phyloP scores from a whole-genome alignment of 2,113 vertebrate genomes.

The Tachysurus fulvidraco region DNA sequence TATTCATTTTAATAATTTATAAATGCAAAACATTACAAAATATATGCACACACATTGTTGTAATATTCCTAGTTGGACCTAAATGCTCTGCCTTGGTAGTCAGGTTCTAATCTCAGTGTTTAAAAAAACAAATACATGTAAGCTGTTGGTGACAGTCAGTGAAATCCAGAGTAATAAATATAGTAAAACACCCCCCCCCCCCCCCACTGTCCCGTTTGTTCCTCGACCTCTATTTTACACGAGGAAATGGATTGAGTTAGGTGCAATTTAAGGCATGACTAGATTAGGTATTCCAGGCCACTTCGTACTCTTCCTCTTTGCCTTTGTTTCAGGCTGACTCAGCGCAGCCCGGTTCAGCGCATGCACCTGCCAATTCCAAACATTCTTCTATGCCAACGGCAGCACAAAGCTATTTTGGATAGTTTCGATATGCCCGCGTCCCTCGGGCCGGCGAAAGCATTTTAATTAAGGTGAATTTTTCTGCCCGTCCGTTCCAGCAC shows the following conservation, averaged over 20 bases:
- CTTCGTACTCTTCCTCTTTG: not conserved
- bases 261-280: slow-evolving; percentile 37
- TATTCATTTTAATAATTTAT: too few relatives aligned
- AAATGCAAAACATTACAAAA: too few relatives aligned
- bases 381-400: slow-evolving; percentile 28
- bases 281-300: slow-evolving; percentile 13
- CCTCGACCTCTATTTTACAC: not conserved
- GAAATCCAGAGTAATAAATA: not conserved
- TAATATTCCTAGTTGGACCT: not conserved
- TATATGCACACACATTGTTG: not conserved
- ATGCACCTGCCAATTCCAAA: slow-evolving; percentile 33
- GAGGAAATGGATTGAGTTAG: slow-evolving; percentile 20
- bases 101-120: not conserved
- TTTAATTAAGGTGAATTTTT: slow-evolving; percentile 48
- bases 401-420: slow-evolving; percentile 30
- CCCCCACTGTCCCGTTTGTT: too few relatives aligned
- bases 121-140: not conserved
- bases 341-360: slow-evolving; percentile 1
- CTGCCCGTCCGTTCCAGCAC: slow-evolving; percentile 4
- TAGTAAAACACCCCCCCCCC: too few relatives aligned
- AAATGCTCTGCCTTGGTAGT: not conserved
- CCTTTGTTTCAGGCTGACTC: slow-evolving; percentile 36
- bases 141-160: not conserved
- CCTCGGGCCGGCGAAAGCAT: slow-evolving; percentile 30
- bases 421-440: slow-evolving; percentile 21